Percentiles rank a stretch among this genome's conserved stretches.
phyloP scores from a whole-genome alignment of 2,888 invertebrate species.

The Sinelater perroti region DNA sequence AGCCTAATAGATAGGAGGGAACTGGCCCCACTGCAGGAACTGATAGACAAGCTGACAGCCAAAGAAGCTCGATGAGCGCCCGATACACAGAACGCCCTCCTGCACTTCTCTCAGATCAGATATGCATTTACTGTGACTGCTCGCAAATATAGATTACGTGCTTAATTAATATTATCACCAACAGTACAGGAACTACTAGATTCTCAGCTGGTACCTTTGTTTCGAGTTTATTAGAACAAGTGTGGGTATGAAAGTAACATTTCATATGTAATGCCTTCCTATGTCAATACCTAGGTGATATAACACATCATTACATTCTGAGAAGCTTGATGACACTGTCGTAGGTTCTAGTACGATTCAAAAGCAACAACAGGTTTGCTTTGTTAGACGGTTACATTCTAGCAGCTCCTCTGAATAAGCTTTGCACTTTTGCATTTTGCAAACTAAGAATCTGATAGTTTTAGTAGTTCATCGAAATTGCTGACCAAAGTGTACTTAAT shows the following conservation, averaged over 20 bases:
- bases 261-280: conserved; percentile 7
- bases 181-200: background rate
- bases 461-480: too few relatives aligned
- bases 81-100: background rate
- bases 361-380: too few relatives aligned
- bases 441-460: too few relatives aligned
- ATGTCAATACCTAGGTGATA: too few relatives aligned
- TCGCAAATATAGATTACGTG: conserved; percentile 18
- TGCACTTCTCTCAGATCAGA: conserved; percentile 18
- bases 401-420: too few relatives aligned
- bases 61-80: conserved; percentile 84
- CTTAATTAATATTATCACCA: conserved; percentile 4
- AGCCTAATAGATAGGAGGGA: conserved; percentile 95
- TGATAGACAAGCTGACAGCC: conserved; percentile 94
- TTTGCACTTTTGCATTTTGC: too few relatives aligned
- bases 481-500: too few relatives aligned
- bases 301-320: background rate
- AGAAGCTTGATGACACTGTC: conserved; percentile 8
- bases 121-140: conserved; percentile 31
- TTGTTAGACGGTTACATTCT: too few relatives aligned
- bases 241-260: background rate
- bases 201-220: background rate
- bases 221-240: conserved; percentile 1
- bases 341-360: conserved; percentile 5
- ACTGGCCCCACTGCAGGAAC: conserved; percentile 94